Conservation (phyloP, 1,140 invertebrate species). For the Drosophila insularis region DNA sequence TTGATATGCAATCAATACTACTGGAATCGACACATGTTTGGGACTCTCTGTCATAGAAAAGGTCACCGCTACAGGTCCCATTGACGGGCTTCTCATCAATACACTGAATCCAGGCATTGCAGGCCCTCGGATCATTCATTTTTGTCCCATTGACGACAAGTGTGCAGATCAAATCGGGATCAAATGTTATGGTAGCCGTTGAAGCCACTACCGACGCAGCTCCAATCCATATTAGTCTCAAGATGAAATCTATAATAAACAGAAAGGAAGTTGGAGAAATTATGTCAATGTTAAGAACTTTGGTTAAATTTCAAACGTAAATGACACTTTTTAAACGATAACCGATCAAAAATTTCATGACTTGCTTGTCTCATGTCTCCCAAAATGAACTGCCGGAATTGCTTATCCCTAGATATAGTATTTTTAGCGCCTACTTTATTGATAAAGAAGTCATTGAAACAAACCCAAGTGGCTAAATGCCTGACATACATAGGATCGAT, state of each 20-base stretch:
- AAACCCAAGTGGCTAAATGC: background rate
- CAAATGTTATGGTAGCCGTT: constrained; percentile 35
- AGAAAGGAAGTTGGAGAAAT: background rate
- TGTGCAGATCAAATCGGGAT: constrained; percentile 52
- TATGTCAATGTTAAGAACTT: too few species aligned
- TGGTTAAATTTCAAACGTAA: too few species aligned
- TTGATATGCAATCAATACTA: constrained; percentile 64
- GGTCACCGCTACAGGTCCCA: constrained; percentile 48
- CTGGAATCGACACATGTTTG: constrained; percentile 43
- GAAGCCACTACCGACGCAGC: background rate
- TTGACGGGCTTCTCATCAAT: constrained; percentile 43
- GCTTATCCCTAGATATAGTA: too few species aligned
- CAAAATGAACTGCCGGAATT: too few species aligned
- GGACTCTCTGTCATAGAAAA: constrained; percentile 63
- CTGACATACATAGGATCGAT: background rate
- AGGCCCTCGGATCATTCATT: constrained; percentile 67
- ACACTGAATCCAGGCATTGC: constrained; percentile 66
- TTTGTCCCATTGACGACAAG: constrained; percentile 59
- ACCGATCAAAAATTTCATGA: too few species aligned
- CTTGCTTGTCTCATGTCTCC: too few species aligned
- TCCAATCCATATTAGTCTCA: background rate
- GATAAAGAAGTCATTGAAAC: too few species aligned
- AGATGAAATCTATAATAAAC: constrained; percentile 7
- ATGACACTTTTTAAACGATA: background rate
- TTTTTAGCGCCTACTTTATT: too few species aligned